These are phyloP conservation scores for Enteromius viviparus DNA, from an alignment of 2,797 vertebrate genomes.

Conservation along the genomic window DNA sequence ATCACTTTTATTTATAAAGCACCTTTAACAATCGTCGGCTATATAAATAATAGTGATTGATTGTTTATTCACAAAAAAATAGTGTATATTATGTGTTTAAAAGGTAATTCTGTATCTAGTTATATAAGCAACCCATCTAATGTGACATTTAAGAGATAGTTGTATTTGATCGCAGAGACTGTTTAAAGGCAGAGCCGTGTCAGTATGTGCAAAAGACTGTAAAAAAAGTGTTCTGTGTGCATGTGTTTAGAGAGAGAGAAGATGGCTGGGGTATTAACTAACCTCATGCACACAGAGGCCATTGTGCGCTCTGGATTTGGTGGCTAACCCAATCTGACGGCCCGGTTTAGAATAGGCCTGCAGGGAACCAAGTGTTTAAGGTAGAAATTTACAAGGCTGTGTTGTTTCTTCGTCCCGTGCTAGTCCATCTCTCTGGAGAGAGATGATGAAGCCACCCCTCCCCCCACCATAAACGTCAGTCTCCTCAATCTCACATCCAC, in stretches of 20 bases:
- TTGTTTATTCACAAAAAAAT: not conserved
- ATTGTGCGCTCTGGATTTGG: slow-evolving; percentile 33
- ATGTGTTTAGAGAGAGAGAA: slow-evolving; percentile 7
- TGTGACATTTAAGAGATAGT: not conserved
- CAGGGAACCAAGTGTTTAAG: slow-evolving; percentile 72
- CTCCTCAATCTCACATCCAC: slow-evolving; percentile 32
- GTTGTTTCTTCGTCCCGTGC: slow-evolving; percentile 67
- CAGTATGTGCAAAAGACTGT: slow-evolving; percentile 13
- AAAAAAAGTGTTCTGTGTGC: slow-evolving; percentile 4
- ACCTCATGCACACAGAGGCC: slow-evolving; percentile 31
- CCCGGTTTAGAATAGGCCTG: slow-evolving; percentile 67
- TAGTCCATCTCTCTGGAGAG: slow-evolving; percentile 41
- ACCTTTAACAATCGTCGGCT: no score
- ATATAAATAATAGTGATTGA: no score
- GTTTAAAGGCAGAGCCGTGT: slow-evolving; percentile 28
- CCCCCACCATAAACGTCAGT: slow-evolving; percentile 28
- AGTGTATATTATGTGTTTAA: not conserved
- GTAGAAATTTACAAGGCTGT: slow-evolving; percentile 70
- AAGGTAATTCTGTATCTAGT: not conserved
- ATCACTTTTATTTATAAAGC: no score
- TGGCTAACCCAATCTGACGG: slow-evolving; percentile 69
- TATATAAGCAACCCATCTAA: not conserved
- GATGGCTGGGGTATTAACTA: slow-evolving; percentile 35
- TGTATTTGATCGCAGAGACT: not conserved
- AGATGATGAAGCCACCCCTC: slow-evolving; percentile 27